These are phyloP conservation scores for Tinea trinotella DNA, from an alignment of 2,888 invertebrate genomes.

Conservation along the genomic window DNA sequence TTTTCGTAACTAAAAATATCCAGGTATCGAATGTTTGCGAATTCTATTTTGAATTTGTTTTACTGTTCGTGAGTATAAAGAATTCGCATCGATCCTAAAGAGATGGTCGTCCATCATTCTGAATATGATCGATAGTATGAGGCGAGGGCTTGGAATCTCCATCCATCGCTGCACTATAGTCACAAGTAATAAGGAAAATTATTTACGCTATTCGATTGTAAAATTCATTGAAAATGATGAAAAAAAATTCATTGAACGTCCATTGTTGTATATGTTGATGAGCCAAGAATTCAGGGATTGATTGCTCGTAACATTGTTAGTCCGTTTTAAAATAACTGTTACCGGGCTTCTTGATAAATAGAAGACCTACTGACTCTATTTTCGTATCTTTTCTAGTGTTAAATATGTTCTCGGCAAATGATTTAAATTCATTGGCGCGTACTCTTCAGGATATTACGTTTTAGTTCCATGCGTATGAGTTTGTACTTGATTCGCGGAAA, in stretches of 20 bases:
- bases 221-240: constrained; percentile 10
- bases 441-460: constrained; percentile 20
- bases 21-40: constrained; percentile 69
- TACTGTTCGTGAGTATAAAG: constrained; percentile 31
- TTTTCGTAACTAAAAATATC: constrained; percentile 66
- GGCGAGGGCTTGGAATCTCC: background rate
- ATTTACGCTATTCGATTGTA: constrained; percentile 6
- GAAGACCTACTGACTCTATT: constrained; percentile 29
- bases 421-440: constrained; percentile 22
- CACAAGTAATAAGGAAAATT: background rate
- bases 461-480: too few relatives aligned
- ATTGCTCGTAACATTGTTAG: constrained; percentile 18
- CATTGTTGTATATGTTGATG: background rate
- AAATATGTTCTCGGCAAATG: constrained; percentile 26
- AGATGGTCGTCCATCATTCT: constrained; percentile 27
- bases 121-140: constrained; percentile 24
- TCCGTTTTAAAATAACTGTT: constrained; percentile 17
- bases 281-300: constrained; percentile 18
- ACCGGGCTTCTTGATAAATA: constrained; percentile 29
- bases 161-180: background rate
- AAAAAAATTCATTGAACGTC: constrained; percentile 12
- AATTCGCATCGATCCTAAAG: constrained; percentile 27
- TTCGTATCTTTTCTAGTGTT: constrained; percentile 26
- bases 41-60: constrained; percentile 63
- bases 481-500: too few relatives aligned